Evolutionary conservation across 2,888 invertebrate species (phyloP).

Genomic region (Drepana falcataria): DNA sequence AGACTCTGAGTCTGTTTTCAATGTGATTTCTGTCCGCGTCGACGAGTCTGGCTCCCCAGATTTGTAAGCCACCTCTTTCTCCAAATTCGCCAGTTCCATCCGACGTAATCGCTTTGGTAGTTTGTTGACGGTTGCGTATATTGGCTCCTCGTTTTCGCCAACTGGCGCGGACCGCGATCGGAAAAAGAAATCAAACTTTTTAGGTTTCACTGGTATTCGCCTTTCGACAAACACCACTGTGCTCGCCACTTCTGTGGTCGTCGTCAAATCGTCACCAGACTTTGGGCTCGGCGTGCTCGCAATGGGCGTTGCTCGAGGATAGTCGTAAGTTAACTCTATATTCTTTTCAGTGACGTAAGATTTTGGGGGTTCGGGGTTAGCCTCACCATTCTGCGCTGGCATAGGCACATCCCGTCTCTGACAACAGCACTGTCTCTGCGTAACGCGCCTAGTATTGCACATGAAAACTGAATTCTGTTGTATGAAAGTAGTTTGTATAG

Average conservation of each 20-base stretch:
- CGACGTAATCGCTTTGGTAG: conserved; percentile 68
- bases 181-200: conserved; percentile 71
- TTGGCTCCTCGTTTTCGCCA: conserved; percentile 70
- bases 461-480: conserved; percentile 73
- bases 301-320: conserved; percentile 64
- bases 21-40: conserved; percentile 57
- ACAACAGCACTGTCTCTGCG: conserved; percentile 65
- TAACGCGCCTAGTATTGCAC: conserved; percentile 67
- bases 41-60: conserved; percentile 63
- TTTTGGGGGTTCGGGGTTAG: conserved; percentile 44
- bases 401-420: conserved; percentile 41
- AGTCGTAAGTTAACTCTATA: conserved; percentile 72
- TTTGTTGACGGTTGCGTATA: conserved; percentile 74
- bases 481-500: conserved; percentile 65
- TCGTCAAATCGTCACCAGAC: conserved; percentile 59
- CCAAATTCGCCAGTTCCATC: conserved; percentile 69
- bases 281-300: conserved; percentile 49
- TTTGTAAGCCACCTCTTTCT: conserved; percentile 71
- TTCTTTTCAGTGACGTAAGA: conserved; percentile 73
- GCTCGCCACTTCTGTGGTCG: conserved; percentile 74
- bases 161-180: conserved; percentile 74
- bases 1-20: conserved; percentile 68
- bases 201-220: conserved; percentile 66
- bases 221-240: conserved; percentile 73
- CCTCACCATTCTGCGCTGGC: conserved; percentile 26